These are phyloP conservation scores for Drosophila nikananu DNA, from an alignment of 1,140 invertebrate genomes.

Conservation along the genomic window DNA sequence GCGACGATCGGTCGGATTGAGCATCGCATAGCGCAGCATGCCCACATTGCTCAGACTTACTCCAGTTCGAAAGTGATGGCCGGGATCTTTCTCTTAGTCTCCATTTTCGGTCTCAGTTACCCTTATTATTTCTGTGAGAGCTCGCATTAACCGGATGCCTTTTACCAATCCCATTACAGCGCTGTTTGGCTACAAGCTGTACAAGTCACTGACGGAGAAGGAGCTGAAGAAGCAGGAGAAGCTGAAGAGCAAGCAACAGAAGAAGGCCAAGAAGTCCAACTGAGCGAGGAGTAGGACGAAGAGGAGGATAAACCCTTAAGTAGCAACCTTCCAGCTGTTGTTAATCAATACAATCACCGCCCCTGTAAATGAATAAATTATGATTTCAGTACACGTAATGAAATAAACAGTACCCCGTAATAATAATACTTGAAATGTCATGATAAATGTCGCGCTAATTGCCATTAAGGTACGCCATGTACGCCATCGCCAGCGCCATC, in stretches of 20 bases:
- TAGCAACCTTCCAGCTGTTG: conserved; percentile 35
- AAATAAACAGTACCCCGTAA: conserved; percentile 42
- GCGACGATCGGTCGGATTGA: conserved; percentile 67
- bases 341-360: conserved; percentile 43
- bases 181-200: conserved; percentile 93
- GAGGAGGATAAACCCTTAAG: conserved; percentile 9
- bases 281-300: conserved; percentile 31
- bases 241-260: conserved; percentile 78
- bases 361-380: conserved; percentile 64
- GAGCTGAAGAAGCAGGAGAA: conserved; percentile 91
- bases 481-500: conserved; percentile 9
- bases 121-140: neutral
- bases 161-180: conserved; percentile 87
- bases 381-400: conserved; percentile 59
- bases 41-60: conserved; percentile 68
- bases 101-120: conserved; percentile 67
- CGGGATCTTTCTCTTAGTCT: conserved; percentile 70
- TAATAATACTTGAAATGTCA: conserved; percentile 31
- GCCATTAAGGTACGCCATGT: conserved; percentile 47
- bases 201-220: conserved; percentile 91
- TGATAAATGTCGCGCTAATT: conserved; percentile 39
- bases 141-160: conserved; percentile 17
- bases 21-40: conserved; percentile 60
- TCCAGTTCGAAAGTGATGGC: conserved; percentile 71
- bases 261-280: conserved; percentile 81